Conservation (phyloP, 2,888 invertebrate species). For the Drosophila nr. fundita region DNA sequence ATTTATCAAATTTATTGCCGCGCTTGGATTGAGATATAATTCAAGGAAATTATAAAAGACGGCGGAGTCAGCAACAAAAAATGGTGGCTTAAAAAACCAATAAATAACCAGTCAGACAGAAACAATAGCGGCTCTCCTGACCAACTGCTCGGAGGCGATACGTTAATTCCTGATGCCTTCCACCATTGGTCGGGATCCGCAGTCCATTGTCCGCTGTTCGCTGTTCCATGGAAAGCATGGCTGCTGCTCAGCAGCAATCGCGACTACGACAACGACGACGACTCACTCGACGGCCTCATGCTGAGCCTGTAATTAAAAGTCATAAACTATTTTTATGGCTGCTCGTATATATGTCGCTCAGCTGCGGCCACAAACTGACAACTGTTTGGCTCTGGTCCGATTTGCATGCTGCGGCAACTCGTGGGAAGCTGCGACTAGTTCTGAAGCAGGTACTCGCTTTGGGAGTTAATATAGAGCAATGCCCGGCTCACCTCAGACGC, state of each 20-base stretch:
- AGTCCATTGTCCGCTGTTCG: neutral
- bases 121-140: constrained; percentile 43
- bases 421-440: constrained; percentile 29
- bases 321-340: constrained; percentile 75
- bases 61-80: constrained; percentile 37
- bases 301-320: constrained; percentile 76
- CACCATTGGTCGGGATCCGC: constrained; percentile 45
- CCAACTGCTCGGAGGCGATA: constrained; percentile 26
- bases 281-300: constrained; percentile 61
- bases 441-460: constrained; percentile 19
- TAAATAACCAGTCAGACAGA: constrained; percentile 63
- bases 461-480: neutral
- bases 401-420: constrained; percentile 64
- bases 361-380: constrained; percentile 73
- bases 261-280: constrained; percentile 26
- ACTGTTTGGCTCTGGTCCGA: constrained; percentile 62
- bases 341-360: constrained; percentile 72
- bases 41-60: constrained; percentile 74
- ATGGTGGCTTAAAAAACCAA: constrained; percentile 72
- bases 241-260: constrained; percentile 42
- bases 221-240: constrained; percentile 17
- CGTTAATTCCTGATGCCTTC: constrained; percentile 23
- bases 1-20: constrained; percentile 77
- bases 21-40: constrained; percentile 80
- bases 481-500: neutral